phyloP scores from a whole-genome alignment of 2,797 vertebrate genomes.

The Dermochelys coriacea region DNA sequence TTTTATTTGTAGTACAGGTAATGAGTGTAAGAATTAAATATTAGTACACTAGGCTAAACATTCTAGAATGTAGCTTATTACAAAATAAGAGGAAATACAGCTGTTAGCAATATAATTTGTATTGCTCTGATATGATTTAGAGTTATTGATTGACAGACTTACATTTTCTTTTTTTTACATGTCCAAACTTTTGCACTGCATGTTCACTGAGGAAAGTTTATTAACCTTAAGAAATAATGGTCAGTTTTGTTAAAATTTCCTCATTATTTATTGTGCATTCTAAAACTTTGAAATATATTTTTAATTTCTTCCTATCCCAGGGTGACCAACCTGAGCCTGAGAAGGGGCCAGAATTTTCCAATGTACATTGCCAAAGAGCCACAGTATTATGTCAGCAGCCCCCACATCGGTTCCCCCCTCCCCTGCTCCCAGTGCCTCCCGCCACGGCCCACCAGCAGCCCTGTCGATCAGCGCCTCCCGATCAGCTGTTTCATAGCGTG shows the following conservation, averaged over 20 bases:
- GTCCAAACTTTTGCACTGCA: background rate
- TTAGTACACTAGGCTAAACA: background rate
- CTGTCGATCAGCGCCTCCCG: too few relatives aligned
- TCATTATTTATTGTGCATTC: background rate
- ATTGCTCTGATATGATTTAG: background rate
- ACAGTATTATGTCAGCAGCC: too few relatives aligned
- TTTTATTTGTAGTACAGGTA: background rate
- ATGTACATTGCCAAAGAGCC: too few relatives aligned
- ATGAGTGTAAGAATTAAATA: background rate
- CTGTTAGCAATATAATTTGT: background rate
- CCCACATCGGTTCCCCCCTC: too few relatives aligned
- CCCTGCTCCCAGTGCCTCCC: too few relatives aligned
- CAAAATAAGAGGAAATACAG: background rate
- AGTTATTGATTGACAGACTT: background rate
- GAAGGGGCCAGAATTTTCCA: too few relatives aligned
- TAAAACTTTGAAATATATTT: background rate
- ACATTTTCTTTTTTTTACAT: background rate
- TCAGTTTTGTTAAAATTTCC: background rate
- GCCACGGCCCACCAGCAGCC: too few relatives aligned
- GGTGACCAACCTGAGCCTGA: too few relatives aligned
- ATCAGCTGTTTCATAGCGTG: too few relatives aligned
- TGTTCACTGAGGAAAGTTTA: background rate
- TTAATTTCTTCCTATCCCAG: background rate
- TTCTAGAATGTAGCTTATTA: background rate
- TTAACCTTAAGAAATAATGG: background rate